Evolutionary conservation across 1,140 invertebrate genomes (phyloP).

Genomic region (Bacillus rossius): DNA sequence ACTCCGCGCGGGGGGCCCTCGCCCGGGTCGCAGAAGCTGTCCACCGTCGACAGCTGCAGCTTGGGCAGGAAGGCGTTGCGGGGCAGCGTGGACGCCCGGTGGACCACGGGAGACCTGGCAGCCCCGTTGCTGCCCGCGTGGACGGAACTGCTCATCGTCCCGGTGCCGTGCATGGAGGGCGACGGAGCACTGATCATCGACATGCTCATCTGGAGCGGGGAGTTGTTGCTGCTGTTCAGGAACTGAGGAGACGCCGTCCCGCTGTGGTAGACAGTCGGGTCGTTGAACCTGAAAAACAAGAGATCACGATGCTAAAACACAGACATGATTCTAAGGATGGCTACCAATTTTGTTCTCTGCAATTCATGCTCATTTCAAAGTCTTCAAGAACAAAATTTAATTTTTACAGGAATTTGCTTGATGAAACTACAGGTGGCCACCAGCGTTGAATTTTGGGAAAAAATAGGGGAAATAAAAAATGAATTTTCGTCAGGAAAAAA

Average conservation of each 20-base stretch:
- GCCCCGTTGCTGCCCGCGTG: constrained; percentile 26
- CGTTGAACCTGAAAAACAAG: constrained; percentile 35
- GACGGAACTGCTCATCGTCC: background rate
- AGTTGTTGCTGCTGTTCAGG: background rate
- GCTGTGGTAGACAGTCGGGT: constrained; percentile 34
- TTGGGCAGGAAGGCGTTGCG: constrained; percentile 58
- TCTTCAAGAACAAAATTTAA: background rate
- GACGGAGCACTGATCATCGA: background rate
- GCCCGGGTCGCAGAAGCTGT: too few relatives aligned
- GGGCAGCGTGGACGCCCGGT: constrained; percentile 61
- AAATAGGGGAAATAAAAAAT: too few relatives aligned
- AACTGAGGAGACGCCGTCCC: background rate
- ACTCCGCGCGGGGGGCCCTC: background rate
- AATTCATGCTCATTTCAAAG: background rate
- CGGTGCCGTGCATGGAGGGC: background rate
- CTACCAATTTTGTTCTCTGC: background rate
- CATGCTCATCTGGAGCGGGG: background rate
- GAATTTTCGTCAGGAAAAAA: too few relatives aligned
- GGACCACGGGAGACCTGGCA: constrained; percentile 46
- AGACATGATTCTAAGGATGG: too few relatives aligned
- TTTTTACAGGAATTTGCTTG: too few relatives aligned
- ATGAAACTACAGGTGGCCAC: too few relatives aligned
- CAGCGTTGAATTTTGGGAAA: too few relatives aligned
- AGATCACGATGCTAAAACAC: background rate
- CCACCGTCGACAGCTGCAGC: constrained; percentile 32